A percentile compares a stretch with the other conserved stretches of the same genome.
phyloP scores from a whole-genome alignment of 2,113 vertebrate genomes.

The Chascanopsetta lugubris region DNA sequence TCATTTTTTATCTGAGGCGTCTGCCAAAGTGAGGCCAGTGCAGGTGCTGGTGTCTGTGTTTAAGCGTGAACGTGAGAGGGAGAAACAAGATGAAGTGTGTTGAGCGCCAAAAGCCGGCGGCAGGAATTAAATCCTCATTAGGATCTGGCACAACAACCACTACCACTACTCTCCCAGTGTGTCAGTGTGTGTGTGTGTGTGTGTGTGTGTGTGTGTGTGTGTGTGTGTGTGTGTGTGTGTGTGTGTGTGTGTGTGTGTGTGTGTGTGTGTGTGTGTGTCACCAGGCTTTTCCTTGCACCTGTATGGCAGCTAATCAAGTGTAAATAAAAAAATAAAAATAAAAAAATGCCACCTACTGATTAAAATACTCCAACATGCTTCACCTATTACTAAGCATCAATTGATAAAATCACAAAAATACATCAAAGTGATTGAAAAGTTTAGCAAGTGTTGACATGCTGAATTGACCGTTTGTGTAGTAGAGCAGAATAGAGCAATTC shows the following conservation, averaged over 20 bases:
- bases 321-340: constrained; percentile 15
- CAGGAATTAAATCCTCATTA: constrained; percentile 74
- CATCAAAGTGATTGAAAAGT: constrained; percentile 3
- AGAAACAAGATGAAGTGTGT: constrained; percentile 20
- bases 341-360: not conserved
- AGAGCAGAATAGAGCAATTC: not conserved
- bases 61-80: constrained; percentile 20
- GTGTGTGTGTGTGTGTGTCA: constrained; percentile 2
- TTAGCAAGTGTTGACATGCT: constrained; percentile 4
- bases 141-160: constrained; percentile 52
- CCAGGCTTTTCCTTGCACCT: constrained; percentile 22
- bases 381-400: not conserved
- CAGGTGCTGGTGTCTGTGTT: constrained; percentile 50
- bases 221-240: not conserved
- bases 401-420: no score
- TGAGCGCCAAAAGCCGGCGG: constrained; percentile 64
- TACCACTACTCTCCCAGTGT: constrained; percentile 17
- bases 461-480: not conserved
- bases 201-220: constrained; percentile 4
- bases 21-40: constrained; percentile 22
- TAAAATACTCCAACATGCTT: not conserved
- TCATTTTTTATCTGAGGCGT: constrained; percentile 24
- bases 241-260: not conserved
- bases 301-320: constrained; percentile 7
- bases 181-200: not conserved